Conservation (phyloP, 2,797 vertebrate genomes). For the Karalla daura region DNA sequence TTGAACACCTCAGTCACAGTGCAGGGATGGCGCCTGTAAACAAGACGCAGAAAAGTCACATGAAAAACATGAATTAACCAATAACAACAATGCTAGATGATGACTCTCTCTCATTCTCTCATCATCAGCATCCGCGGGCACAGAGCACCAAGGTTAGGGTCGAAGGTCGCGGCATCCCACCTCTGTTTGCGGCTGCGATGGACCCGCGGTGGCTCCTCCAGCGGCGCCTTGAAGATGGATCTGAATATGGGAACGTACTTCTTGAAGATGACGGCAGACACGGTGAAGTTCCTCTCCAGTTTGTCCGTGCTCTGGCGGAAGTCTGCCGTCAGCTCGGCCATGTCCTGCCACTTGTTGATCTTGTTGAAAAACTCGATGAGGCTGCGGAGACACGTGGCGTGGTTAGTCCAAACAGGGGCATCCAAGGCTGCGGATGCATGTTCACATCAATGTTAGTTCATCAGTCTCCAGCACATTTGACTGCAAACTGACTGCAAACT, state of each 20-base stretch:
- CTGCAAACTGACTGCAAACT: too few relatives aligned
- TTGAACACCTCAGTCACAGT: slow-evolving; percentile 93
- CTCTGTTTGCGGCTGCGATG: slow-evolving; percentile 95
- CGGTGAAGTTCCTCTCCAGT: slow-evolving; percentile 94
- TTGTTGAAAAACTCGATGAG: slow-evolving; percentile 96
- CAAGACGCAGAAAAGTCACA: too few relatives aligned
- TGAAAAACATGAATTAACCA: background rate
- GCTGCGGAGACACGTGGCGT: slow-evolving; percentile 73
- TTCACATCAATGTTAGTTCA: too few relatives aligned
- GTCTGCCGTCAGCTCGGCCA: slow-evolving; percentile 90
- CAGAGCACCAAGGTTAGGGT: too few relatives aligned
- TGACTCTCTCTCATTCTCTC: too few relatives aligned
- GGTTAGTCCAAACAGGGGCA: too few relatives aligned
- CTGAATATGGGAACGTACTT: slow-evolving; percentile 96
- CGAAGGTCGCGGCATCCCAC: slow-evolving; percentile 62
- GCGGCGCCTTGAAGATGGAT: slow-evolving; percentile 90
- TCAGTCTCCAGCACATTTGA: too few relatives aligned
- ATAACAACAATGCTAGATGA: background rate
- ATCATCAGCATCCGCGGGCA: too few relatives aligned
- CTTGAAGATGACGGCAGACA: slow-evolving; percentile 95
- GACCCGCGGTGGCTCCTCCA: slow-evolving; percentile 89
- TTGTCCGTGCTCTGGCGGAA: slow-evolving; percentile 91
- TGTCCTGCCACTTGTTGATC: slow-evolving; percentile 98
- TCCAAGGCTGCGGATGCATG: too few relatives aligned
- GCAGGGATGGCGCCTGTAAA: slow-evolving; percentile 90